Base-by-base conservation (phyloP, 1,140 invertebrate genomes). In the Eupeodes corollae region DNA sequence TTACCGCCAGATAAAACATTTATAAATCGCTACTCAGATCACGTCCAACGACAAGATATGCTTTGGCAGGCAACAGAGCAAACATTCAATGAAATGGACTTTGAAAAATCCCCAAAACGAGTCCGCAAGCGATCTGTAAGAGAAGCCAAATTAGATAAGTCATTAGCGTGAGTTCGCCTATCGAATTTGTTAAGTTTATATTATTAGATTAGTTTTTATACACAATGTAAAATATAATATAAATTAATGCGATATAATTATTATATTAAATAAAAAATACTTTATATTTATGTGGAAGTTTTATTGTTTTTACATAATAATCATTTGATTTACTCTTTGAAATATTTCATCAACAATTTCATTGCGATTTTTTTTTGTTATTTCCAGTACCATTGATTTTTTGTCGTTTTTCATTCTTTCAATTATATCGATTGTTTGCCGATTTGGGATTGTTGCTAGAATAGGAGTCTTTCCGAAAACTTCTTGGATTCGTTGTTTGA, bases 51-150 rank as follows among this genome's bases (percentile, higher is more conserved):
- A 12, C 88, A 93, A 61, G 76, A 83, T 50, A 70, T 82, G 44
- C 78, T 88, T 45, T 93, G 89, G 88, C 83, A 89, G 42, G 78
- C 82, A 0, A 79, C 82, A 39, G 78, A 79, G 48, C 74, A 84
- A 31, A 73, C 81, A 46, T 73, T 88, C 48, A 77, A 75, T 37
- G 82, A 85, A 56, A 76, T 77, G 59, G 70, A 80, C 48, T 75
- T 75, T 45, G 73, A 72, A 13, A 77, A 79, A 50, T 72, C 59
- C 51, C 74, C 75, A 0, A 79, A 79, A 55, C 66, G 80, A 2
- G 77, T 79, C 42, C 72, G 81, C 42, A 76, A 80, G 54, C 79
- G 78, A 43, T 82, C 80, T n/a, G 56, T 59, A 12, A 52, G 63
- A 21, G 63, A 67, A 42, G 56, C 56, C 13, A 64, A 63, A 52